Conservation (phyloP, 2,888 invertebrate genomes). For the Thymelicus lineola region DNA sequence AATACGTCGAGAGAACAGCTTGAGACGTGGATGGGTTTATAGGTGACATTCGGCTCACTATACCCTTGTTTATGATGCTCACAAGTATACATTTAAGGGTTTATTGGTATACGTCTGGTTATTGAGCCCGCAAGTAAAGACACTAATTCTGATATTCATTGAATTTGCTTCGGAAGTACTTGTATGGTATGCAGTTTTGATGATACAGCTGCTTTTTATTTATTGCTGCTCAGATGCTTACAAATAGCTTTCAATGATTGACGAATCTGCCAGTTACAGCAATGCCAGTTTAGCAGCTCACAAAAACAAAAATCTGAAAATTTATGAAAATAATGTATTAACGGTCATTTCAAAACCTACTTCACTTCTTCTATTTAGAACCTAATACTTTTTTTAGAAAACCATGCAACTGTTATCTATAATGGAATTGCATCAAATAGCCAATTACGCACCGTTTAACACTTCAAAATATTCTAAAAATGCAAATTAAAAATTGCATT, state of each 20-base stretch:
- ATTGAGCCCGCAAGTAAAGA: neutral
- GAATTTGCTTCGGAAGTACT: neutral
- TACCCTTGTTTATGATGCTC: constrained; percentile 4
- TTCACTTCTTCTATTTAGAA: too few species aligned
- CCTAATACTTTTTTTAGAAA: too few species aligned
- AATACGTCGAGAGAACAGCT: neutral
- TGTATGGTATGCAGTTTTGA: neutral
- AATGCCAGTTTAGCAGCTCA: too few species aligned
- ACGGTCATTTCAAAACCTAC: too few species aligned
- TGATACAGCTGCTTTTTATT: neutral
- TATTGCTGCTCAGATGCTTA: neutral
- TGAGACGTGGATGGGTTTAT: constrained; percentile 7
- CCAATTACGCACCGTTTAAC: neutral
- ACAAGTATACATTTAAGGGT: constrained; percentile 7
- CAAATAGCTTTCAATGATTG: too few species aligned
- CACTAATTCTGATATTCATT: neutral
- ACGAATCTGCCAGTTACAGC: too few species aligned
- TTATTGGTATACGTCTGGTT: constrained; percentile 7
- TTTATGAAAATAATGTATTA: too few species aligned
- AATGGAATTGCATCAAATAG: constrained; percentile 1
- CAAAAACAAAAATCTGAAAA: too few species aligned
- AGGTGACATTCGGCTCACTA: neutral
- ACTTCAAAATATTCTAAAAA: constrained; percentile 9
- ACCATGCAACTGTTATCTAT: neutral
- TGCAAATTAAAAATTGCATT: constrained; percentile 14